Base-by-base conservation (phyloP, 1,140 invertebrate species). In the Brachionus rubens region DNA sequence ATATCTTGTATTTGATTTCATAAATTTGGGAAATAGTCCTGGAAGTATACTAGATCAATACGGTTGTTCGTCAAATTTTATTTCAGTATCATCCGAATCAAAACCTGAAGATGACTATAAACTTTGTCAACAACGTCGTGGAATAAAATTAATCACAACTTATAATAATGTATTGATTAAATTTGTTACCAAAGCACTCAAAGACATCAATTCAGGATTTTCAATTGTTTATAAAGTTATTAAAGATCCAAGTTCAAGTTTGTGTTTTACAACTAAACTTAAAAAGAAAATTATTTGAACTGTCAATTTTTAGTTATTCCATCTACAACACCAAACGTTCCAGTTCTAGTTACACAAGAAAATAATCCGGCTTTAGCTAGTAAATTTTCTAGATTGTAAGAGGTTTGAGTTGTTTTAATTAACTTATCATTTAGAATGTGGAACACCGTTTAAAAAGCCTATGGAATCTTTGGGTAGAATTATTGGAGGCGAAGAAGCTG, bases 1-100 rank as follows among this genome's bases (percentile, higher is more conserved):
- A 12, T 72, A 72, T 72, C 24, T 72, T 40, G 47, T 72, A 14
- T 72, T 72, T 30, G 68, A 72, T 41, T 72, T 36, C 28, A 50
- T 72, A 3, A 72, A 72, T 46, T 40, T 72, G 36, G 19, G 9
- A 65, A 72, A 72, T 26, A 72, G 24, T 50, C 47, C 68, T 16
- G 68, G 40, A 3, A 16, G 21, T 21, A 28, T 19, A 24, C n/a
- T 65, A 46, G 59, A 65, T n/a, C 59, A 65, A n/a, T 65, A 43
- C 26, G 68, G 46, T 21, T 72, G 68, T 24, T 50, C 68, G 3
- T 30, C 19, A 50, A 54, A 72, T 41, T 72, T 50, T 50, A 50
- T 72, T 50, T 72, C 68, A 72, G 40, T 72, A 1, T 43, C 68
- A 12, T 72, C 68, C 4, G 43, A 33, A 50, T n/a, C 10, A 3